Conservation (phyloP, 2,113 vertebrate species). For the Hippocampus abdominalis region DNA sequence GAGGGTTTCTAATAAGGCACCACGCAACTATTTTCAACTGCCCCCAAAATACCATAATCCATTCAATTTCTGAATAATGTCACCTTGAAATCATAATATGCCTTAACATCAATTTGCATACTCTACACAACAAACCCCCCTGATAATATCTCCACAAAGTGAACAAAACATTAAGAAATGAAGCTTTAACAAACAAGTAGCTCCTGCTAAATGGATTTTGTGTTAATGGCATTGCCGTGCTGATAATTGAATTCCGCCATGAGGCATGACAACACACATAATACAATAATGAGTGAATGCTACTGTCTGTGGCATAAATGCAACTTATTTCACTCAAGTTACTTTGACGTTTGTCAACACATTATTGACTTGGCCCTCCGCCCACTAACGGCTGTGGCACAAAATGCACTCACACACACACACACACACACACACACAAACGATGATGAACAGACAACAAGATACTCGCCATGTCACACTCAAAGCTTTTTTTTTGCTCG, state of each 20-base stretch:
- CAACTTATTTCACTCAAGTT: conserved; percentile 29
- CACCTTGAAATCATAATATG: too few species aligned
- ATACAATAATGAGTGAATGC: conserved; percentile 22
- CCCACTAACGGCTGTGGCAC: conserved; percentile 35
- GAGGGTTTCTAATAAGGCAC: neutral
- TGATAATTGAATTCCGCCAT: conserved; percentile 23
- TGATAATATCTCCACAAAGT: neutral
- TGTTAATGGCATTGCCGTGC: conserved; percentile 10
- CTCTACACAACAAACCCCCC: neutral
- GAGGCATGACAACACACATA: conserved; percentile 24
- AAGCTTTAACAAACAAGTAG: conserved; percentile 3
- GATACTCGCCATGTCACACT: conserved; percentile 2
- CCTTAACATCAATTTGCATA: neutral
- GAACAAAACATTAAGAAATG: conserved; percentile 7
- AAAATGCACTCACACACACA: conserved; percentile 15
- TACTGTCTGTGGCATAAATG: conserved; percentile 31
- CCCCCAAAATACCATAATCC: too few species aligned
- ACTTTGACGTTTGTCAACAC: conserved; percentile 35
- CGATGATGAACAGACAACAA: neutral
- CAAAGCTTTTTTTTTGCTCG: conserved; percentile 18
- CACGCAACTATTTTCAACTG: neutral
- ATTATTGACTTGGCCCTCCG: conserved; percentile 36
- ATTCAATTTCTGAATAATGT: too few species aligned
- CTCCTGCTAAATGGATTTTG: conserved; percentile 5
- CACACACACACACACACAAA: neutral